Evolutionary conservation across 2,797 vertebrate genomes (phyloP), one percentile per base, ranked within the genome.

Genomic region (Hapalemur alaotrensis): DNA sequence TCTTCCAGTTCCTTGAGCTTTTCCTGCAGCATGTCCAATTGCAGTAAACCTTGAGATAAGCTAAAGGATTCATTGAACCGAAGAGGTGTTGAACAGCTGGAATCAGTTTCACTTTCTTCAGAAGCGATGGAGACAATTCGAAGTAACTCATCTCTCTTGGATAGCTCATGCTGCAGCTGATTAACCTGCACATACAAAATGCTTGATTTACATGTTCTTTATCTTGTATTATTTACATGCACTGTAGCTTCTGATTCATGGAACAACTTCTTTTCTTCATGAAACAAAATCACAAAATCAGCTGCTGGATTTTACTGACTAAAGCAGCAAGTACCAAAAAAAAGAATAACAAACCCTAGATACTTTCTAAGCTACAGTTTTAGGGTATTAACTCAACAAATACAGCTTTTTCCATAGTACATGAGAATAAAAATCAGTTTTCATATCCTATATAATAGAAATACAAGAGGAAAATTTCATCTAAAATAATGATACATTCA

Each of bases 1-100:
- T 99, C 99, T 97, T 99, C 99, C 98, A 99, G 98, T 17, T 99
- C 99, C 92, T 99, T 99, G 91, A 99, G 99, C 95, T 99, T 99
- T 93, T 98, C 98, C 88, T 99, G 99, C 97, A 99, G 98, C 70
- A 97, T 98, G 98, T 99, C 99, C 98, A 99, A 98, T 97, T 99
- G 99, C 97, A 99, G 91, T 38, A 99, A 98, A 0, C 99, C 98
- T 0, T 99, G 98, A 1, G 98, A 97, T 0, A 99, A 93, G 2
- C 73, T 99, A 25, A 98, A 98, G 0, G 98, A 98, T 63, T 98
- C 99, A 1, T 98, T 98, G 95, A 99, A 99, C 35, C 98, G 98
- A 59, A 99, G 98, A 0, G 99, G 99, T 0, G 99, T 99, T 73
- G 99, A 99, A 88, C 99, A 99, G 96, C 99, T 99, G 91, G 99